Base-by-base conservation (phyloP, 2,888 invertebrate genomes). In the Hedya salicella region DNA sequence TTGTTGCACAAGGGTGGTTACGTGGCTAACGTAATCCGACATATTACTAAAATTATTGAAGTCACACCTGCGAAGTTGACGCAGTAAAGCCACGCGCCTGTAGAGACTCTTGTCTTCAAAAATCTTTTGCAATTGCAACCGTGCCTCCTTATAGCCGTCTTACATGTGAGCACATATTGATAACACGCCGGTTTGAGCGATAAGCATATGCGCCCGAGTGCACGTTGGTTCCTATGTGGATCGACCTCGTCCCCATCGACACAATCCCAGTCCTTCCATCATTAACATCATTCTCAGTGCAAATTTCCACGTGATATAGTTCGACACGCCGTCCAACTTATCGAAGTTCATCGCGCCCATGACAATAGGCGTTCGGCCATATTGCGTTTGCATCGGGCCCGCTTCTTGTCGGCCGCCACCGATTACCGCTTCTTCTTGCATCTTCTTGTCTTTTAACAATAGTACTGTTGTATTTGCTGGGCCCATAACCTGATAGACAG, bases 271-370 rank as follows among this genome's bases (percentile, higher is more conserved):
- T 2, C 49, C 49, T 49, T 25, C 49, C 25, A 49, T 2, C 1
- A 49, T 49, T 1, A 49, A 14, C n/a, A 49, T 13, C 5, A 30
- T 49, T 19, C 30, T 49, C 6, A 14, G 25, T 6, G 49, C 14
- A 13, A 49, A 49, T 49, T 49, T 49, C 49, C 49, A 49, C 14
- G 49, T 49, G n/a, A 30, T 25, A 13, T 30, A 49, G 21, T 48
- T 48, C 0, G 48, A 3, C 4, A 5, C 19, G 21, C 19, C 48
- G n/a, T n/a, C n/a, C n/a, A n/a, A n/a, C n/a, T n/a, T n/a, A n/a
- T n/a, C n/a, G n/a, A n/a, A n/a, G n/a, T n/a, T n/a, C n/a, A n/a
- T n/a, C n/a, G n/a, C n/a, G n/a, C n/a, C n/a, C n/a, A n/a, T n/a
- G n/a, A n/a, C n/a, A n/a, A n/a, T n/a, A n/a, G n/a, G n/a, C n/a